Percentiles rank a stretch among this genome's conserved stretches.
phyloP scores from a whole-genome alignment of 2,113 vertebrate genomes.

The Fulmarus glacialis region DNA sequence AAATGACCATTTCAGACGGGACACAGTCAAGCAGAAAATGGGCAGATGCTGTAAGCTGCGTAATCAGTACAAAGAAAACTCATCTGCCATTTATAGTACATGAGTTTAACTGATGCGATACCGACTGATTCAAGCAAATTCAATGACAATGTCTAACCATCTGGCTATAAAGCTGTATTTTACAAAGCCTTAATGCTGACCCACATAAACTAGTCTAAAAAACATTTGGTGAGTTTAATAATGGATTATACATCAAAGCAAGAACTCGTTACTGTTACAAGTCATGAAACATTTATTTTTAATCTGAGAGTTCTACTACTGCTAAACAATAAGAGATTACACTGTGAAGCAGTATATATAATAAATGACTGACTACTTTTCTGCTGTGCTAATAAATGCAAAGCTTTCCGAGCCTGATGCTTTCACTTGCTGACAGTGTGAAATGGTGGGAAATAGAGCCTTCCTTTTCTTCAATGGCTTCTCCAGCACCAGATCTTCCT shows the following conservation, averaged over 20 bases:
- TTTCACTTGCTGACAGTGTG: neutral
- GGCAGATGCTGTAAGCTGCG: conserved; percentile 49
- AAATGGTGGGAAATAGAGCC: neutral
- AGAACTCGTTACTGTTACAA: conserved; percentile 55
- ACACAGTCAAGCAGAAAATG: conserved; percentile 57
- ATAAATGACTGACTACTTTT: conserved; percentile 47
- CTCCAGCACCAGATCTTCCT: neutral
- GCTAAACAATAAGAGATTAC: conserved; percentile 52
- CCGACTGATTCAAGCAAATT: conserved; percentile 44
- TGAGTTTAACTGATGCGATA: conserved; percentile 39
- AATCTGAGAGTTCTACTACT: conserved; percentile 48
- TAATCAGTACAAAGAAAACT: conserved; percentile 55
- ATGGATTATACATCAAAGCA: conserved; percentile 69
- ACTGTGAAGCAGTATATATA: conserved; percentile 22
- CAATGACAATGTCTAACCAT: conserved; percentile 57
- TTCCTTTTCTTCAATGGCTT: neutral
- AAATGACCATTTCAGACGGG: conserved; percentile 56
- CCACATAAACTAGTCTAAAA: conserved; percentile 27
- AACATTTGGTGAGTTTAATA: conserved; percentile 61
- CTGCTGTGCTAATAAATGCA: conserved; percentile 35
- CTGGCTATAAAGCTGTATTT: conserved; percentile 40
- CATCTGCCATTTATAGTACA: conserved; percentile 40
- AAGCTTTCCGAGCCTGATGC: neutral
- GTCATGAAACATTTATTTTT: conserved; percentile 61
- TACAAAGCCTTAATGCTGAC: conserved; percentile 21